Evolutionary conservation across 2,888 invertebrate genomes (phyloP), one percentile per base, ranked within the genome.

Genomic region (Philopedon plagiatum): DNA sequence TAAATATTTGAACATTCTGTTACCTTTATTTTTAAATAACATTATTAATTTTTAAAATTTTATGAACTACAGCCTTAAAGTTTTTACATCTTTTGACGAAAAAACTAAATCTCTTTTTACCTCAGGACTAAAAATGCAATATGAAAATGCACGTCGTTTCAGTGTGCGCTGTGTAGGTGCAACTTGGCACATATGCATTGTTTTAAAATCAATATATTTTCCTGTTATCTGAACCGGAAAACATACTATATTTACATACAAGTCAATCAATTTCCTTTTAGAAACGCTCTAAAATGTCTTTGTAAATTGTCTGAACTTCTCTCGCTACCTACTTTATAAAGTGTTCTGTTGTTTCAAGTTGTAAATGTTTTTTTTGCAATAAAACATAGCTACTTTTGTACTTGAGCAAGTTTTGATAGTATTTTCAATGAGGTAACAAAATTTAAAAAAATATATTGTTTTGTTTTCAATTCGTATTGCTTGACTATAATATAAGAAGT

Each of bases 241-340:
- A 18, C 18, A 41, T 41, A 41, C 41, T 1, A 15, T 18, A 1
- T 15, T 41, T 41, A 15, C 1, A 18, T 41, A 41, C 5, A 41
- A 41, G 15, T 41, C 41, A 15, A 41, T 41, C 34, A 15, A 41
- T 41, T 41, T 41, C 7, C 5, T 15, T 41, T 18, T 5, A 15
- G 18, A 41, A 41, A 41, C 41, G 18, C 41, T 41, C 41, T 41
- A 15, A 41, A 41, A 41, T 41, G 15, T 41, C 41, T 15, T 15
- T 15, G 41, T 15, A 41, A 41, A 18, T 41, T 5, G 18, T 5
- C 41, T 41, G 18, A 41, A 41, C 41, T 41, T 41, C n/a, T 5
- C 37, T 41, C 18, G 41, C 41, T 15, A 15, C 18, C 41, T 41
- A 41, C 41, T 41, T 41, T 41, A 41, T 41, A 41, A 41, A 41